Base-by-base conservation (phyloP, 2,888 invertebrate species). In the Caradrina kadenii region DNA sequence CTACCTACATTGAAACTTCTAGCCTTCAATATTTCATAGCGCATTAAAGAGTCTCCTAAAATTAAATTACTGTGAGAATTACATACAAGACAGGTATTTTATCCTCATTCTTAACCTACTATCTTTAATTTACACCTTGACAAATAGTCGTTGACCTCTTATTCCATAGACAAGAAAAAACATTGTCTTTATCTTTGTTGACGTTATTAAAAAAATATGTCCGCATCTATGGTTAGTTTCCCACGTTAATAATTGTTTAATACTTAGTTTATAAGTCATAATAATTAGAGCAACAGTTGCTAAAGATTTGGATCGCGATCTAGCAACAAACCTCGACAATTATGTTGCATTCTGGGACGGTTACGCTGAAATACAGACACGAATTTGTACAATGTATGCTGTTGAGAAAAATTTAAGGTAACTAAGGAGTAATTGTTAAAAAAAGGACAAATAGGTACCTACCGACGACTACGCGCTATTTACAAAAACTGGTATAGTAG, bases 51-150 rank as follows among this genome's bases (percentile, higher is more conserved):
- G 19, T 39, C 13, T 56, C 2, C 56, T 54, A 45, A 54, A 54
- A 63, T 45, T 6, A 42, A 45, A 69, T 65, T 6, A 76, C 52
- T 68, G 61, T 81, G 77, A 56, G 80, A 81, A 80, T 50, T 22
- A 39, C 15, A 52, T 22, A 48, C n/a, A 63, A 50, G 10, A 39
- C 42, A 67, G 35, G 35, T 39, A 56, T 26, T 50, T 63, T 73
- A 63, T 79, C 73, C 65, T 77, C 61, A 73, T 82, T 72, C 42
- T 21, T 71, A 82, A 77, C 73, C 69, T 53, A 73, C 70, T 72
- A 21, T 48, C 19, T 69, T 63, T 22, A 68, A 69, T 79, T 61
- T 66, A 50, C 22, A 77, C 68, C 67, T 73, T 73, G 61, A 71
- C 70, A 72, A 75, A 77, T 69, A 63, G 45, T 62, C 50, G 55